Base-by-base conservation (phyloP, 2,113 vertebrate genomes). In the Xiphophorus hellerii region DNA sequence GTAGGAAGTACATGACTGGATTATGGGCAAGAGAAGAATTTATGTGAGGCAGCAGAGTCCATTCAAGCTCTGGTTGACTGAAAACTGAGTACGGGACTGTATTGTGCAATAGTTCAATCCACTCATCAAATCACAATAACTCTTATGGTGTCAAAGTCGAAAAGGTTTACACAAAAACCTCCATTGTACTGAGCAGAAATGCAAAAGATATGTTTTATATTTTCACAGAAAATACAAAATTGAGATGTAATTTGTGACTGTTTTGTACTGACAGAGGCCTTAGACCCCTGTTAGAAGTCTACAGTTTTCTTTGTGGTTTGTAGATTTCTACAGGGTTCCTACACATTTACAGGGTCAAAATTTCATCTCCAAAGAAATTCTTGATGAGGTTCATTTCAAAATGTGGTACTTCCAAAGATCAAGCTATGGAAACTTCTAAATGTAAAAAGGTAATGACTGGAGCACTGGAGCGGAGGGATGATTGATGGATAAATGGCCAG, bases 171-270 rank as follows among this genome's bases (percentile, higher is more conserved):
- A 0, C 61, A 64, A 77, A 7, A 77, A 35, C 66, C 61, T 74
- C 82, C 69, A 66, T 4, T 78, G 82, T 76, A 62, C 31, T 82
- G 76, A 81, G 74, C 77, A 63, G 69, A 67, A 65, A 81, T 74
- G 61, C 69, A 30, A 76, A 78, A 82, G 28, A 78, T 71, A 44
- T 81, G 62, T 72, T 85, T 87, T 88, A 78, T 89, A 87, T 90
- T 89, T 90, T 80, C 87, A 86, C 86, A 86, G 78, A 58, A 58
- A 25, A 54, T 54, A 54, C 48, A 85, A 82, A 79, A 74, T 78
- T 67, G 69, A 62, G 73, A 79, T 84, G 74, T 74, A 83, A 86
- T 84, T 68, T 90, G 67, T 87, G 72, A 31, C 78, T 30, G 22
- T 90, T 85, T 84, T 87, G 83, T 90, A 88, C 81, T 25, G 39